Conservation (phyloP, 2,113 vertebrate genomes). For the Probosciger aterrimus region DNA sequence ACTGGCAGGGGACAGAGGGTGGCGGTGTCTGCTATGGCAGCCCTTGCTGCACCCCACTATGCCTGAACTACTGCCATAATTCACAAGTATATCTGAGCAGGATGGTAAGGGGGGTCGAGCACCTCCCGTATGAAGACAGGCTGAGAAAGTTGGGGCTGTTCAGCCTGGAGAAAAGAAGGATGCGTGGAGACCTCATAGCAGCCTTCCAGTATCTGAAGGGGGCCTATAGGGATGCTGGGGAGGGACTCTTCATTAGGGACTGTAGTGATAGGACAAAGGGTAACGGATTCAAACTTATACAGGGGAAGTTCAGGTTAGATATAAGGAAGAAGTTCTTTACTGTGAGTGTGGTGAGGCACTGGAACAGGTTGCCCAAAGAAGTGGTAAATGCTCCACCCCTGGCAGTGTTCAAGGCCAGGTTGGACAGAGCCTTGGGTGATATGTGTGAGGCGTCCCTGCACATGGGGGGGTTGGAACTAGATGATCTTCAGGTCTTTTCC, state of each 20-base stretch:
- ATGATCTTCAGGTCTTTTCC: not conserved
- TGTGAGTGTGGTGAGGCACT: not conserved
- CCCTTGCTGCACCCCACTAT: accelerated
- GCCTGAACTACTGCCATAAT: not conserved
- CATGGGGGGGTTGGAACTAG: not conserved
- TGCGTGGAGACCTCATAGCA: not conserved
- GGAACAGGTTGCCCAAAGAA: not conserved
- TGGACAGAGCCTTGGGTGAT: no score
- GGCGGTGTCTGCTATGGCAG: not conserved
- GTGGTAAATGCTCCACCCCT: no score
- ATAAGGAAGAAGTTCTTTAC: not conserved
- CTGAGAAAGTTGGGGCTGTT: not conserved
- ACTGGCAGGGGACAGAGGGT: not conserved
- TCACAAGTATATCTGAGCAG: not conserved
- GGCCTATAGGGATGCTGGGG: no score
- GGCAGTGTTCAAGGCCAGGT: no score
- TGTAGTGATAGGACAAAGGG: no score
- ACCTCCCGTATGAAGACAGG: not conserved
- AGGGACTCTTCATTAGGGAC: no score
- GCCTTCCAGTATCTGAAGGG: no score
- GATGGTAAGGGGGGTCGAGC: not conserved
- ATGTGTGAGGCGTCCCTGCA: not conserved
- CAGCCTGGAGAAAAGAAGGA: not conserved
- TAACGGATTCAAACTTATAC: no score
- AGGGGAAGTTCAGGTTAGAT: not conserved